Evolutionary conservation across 2,888 invertebrate genomes (phyloP), one percentile per base, ranked within the genome.

Genomic region (Campoletis raptor): DNA sequence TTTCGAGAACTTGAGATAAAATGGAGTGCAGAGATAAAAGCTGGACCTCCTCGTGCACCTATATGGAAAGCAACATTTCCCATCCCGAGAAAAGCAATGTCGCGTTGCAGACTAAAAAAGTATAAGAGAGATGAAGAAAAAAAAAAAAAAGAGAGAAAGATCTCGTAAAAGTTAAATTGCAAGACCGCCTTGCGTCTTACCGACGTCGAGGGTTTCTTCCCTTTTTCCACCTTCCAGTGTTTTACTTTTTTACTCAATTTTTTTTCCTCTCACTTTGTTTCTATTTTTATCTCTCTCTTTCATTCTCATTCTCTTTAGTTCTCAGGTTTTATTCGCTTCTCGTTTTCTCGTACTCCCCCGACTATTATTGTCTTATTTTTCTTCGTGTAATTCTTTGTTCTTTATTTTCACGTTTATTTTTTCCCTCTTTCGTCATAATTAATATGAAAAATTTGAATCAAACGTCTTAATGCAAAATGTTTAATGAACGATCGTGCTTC

Each of bases 131-230:
- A 37, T 70, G 64, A 57, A 80, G 69, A 69, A 73, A 78, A 37
- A 73, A 67, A 57, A 78, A 69, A 69, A 73, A 78, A 61, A 83
- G 70, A 77, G 76, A 48, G 82, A 81, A 48, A 74, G 81, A 69
- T 73, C 81, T 81, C 85, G 81, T 81, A 80, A 85, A 86, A 84
- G 83, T 85, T 85, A 85, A 77, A 86, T 87, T 88, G 85, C 84
- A 80, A 86, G 83, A 79, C 80, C 85, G 84, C 77, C 82, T 67
- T 72, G 40, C 84, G 67, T 76, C 45, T 82, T 76, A 69, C 69
- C 76, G 42, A 48, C 42, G 6, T 30, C 61, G 69, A 57, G 76
- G 36, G 3, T 69, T 67, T 74, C 76, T 69, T 82, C 74, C 45
- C 67, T 69, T 69, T 45, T 81, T 67, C 66, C 76, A 30, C 42